Conservation (phyloP, 2,888 invertebrate genomes). For the Acrobasis suavella region DNA sequence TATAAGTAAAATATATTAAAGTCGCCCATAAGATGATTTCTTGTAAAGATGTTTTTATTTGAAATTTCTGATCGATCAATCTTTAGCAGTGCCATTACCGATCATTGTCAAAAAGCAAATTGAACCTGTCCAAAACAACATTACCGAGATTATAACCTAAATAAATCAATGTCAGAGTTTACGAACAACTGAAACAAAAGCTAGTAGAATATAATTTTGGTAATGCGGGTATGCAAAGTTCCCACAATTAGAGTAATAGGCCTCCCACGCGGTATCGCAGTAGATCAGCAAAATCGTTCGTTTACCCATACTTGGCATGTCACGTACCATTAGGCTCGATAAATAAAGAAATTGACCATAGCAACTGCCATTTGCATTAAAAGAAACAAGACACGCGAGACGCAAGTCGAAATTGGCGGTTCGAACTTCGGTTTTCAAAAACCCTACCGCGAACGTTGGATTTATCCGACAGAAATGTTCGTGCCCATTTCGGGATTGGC, state of each 20-base stretch:
- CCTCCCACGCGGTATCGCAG: conserved; percentile 44
- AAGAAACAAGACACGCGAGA: conserved; percentile 12
- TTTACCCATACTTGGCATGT: conserved; percentile 48
- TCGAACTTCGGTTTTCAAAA: not conserved
- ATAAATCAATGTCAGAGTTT: conserved; percentile 4
- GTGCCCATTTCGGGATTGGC: no score
- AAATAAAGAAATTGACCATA: conserved; percentile 53
- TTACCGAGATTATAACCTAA: not conserved
- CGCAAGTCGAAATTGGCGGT: not conserved
- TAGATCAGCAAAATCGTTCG: conserved; percentile 34
- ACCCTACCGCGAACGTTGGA: no score
- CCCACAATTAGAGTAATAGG: conserved; percentile 45
- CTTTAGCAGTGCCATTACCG: not conserved
- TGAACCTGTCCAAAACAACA: not conserved
- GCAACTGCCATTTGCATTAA: conserved; percentile 34
- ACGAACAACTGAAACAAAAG: conserved; percentile 12
- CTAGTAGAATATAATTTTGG: conserved; percentile 34
- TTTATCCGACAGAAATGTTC: no score
- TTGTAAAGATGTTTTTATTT: not conserved
- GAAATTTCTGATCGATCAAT: not conserved
- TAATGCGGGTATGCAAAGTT: conserved; percentile 35
- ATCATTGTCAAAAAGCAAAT: not conserved
- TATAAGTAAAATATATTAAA: no score
- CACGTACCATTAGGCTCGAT: conserved; percentile 58
- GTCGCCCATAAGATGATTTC: no score